These are phyloP conservation scores for Falcaria lacertinaria DNA, from an alignment of 2,888 invertebrate species.

Conservation along the genomic window DNA sequence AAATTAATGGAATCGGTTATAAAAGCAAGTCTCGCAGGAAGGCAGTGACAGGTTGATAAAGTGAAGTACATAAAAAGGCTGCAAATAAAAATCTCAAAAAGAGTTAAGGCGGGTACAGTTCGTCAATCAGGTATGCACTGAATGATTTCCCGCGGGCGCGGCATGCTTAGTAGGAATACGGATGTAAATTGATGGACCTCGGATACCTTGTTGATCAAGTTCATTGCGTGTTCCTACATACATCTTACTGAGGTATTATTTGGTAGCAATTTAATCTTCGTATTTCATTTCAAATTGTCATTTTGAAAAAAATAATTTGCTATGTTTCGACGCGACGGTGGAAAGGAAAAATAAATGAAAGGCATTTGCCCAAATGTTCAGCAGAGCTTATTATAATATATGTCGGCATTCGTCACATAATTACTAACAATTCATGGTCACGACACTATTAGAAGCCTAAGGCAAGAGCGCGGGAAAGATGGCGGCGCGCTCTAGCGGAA, in stretches of 20 bases:
- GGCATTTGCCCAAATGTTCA: no score
- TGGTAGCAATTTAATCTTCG: no score
- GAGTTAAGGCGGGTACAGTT: slow-evolving; percentile 1
- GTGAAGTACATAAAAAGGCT: background rate
- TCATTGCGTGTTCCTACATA: background rate
- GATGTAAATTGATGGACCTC: slow-evolving; percentile 1
- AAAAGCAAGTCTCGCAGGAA: background rate
- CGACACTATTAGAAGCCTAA: no score
- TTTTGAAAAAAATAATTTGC: no score
- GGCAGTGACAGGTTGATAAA: background rate
- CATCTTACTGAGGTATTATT: background rate
- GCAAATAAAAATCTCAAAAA: slow-evolving; percentile 1
- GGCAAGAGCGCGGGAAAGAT: no score
- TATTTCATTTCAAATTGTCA: no score
- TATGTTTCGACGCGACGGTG: no score
- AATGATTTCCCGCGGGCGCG: slow-evolving; percentile 8
- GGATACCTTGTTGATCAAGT: background rate
- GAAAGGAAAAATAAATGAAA: no score
- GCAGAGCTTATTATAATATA: no score
- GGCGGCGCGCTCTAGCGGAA: no score
- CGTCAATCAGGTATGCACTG: slow-evolving; percentile 2
- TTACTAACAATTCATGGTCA: no score
- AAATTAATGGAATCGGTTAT: background rate
- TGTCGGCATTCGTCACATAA: no score
- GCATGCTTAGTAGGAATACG: background rate